Base-by-base conservation (phyloP, 2,888 invertebrate species). In the Cephalotes varians region DNA sequence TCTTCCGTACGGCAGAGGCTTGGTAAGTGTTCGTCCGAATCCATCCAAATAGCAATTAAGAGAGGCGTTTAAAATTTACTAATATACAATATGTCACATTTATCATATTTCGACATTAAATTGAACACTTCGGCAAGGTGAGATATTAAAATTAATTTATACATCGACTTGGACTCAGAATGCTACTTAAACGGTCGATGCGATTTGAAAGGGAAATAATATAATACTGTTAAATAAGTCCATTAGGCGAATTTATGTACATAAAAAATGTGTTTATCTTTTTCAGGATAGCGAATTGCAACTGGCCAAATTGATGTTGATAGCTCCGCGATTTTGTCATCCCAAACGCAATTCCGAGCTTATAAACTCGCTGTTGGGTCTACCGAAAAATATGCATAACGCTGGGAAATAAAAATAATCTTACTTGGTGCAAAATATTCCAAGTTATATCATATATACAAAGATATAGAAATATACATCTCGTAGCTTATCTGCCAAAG, bases 371-470 rank as follows among this genome's bases (percentile, higher is more conserved):
- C 95, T 98, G n/a, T 94, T 97, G 54, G 96, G 96, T n/a, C 94
- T 97, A 69, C 97, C 97, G 10, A 97, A 97, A 91, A 96, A 96
- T 85, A 96, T 97, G 96, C 96, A 96, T 90, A 96, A 97, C 81
- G 97, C 97, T 58, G 97, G 97, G 73, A 96, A 96, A 94, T 93
- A 86, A 91, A 88, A 85, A 2, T 58, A 58, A 58, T n/a, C 3
- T 21, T 12, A 4, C 21, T 44, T 25, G 37, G 18, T n/a, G 44
- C 18, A 60, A 25, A n/a, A 54, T 28, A 56, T 60, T 44, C 7
- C 34, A 37, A 40, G 21, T 15, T 34, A 60, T 34, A 60, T 34
- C 12, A 73, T 1, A 4, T 25, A 15, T 40, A 64, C 6, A 15
- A 40, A 0, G 40, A 40, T 40, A 64, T 12, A 31, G 12, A 62